A percentile compares a stretch with the other conserved stretches of the same genome.
Conservation (phyloP, 2,888 invertebrate genomes). For the Eupsilia transversa region DNA sequence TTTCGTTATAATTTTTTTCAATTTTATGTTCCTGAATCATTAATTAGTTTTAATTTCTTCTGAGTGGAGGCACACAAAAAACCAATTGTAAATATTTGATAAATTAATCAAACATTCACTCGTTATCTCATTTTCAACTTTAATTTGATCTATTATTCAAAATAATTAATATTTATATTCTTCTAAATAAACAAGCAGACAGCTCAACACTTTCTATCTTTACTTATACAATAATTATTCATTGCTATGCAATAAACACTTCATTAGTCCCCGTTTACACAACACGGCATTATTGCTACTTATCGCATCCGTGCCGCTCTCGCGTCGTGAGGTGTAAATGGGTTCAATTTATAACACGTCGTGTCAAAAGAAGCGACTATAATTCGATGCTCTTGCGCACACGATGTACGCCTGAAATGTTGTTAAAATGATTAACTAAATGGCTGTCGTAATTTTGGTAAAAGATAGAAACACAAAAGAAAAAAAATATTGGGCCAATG, state of each 20-base stretch:
- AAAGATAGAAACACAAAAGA: slow-evolving; percentile 5
- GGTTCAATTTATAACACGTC: slow-evolving; percentile 81
- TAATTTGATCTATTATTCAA: slow-evolving; percentile 27
- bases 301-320: slow-evolving; percentile 65
- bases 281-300: slow-evolving; percentile 64
- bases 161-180: slow-evolving; percentile 27
- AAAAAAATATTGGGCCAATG: background rate
- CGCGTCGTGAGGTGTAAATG: slow-evolving; percentile 84
- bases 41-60: background rate
- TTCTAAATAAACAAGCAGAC: slow-evolving; percentile 7
- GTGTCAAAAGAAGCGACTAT: slow-evolving; percentile 78
- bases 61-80: rapidly evolving
- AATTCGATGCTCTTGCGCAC: slow-evolving; percentile 57
- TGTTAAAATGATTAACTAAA: slow-evolving; percentile 40
- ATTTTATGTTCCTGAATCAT: background rate
- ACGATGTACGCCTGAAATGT: slow-evolving; percentile 41
- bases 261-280: slow-evolving; percentile 53
- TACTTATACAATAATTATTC: slow-evolving; percentile 27
- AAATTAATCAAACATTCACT: slow-evolving; percentile 18
- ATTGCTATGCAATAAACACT: slow-evolving; percentile 49
- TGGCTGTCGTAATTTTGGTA: slow-evolving; percentile 31
- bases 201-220: slow-evolving; percentile 34
- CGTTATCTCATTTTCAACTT: background rate
- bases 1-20: background rate
- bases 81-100: background rate